Evolutionary conservation across 2,888 invertebrate species (phyloP), one percentile per base, ranked within the genome.

Genomic region (Lamproptera curius): DNA sequence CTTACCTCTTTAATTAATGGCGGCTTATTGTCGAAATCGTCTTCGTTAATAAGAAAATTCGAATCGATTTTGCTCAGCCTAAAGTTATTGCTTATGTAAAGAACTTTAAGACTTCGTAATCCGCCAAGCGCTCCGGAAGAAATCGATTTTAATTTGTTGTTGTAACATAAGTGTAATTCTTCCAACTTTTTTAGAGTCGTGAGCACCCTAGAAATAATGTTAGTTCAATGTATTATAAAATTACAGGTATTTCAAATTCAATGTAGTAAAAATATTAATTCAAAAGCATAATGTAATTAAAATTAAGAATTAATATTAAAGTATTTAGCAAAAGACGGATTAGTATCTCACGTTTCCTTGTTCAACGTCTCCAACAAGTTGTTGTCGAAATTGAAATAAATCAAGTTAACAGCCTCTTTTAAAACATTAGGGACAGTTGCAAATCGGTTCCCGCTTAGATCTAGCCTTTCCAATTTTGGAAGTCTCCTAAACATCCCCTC

Each of bases 31-130:
- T 74, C 73, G 4, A 87, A 70, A 0, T 70, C 73, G n/a, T 85
- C 78, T 1, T 59, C 59, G 56, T 64, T 76, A 13, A 76, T 70
- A 16, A 94, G 71, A 6, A 93, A 92, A 1, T 76, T 70, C 4
- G 89, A 83, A 55, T 92, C 84, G 10, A 95, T 89, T 5, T 72
- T 67, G 0, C 70, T 73, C 20, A 95, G 69, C 16, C 89, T 78
- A 0, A 89, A 87, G 65, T 94, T 94, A 57, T 92, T 85, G 31
- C 86, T 77, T 33, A 93, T 65, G 28, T 89, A 75, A 6, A 95
- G 70, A 42, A 87, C 83, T 37, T 87, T 85, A 34, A 93, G 70
- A 38, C 76, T 85, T 52, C 74, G 39, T 0, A 78, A 56, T 23
- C 72, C 67, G 1, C 70, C 70, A 0, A 79, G 46, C 0, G 73